These are phyloP conservation scores for Isaurus tuberculatus DNA, from an alignment of 92 coral and sea anemone genomes.

Conservation along the genomic window DNA sequence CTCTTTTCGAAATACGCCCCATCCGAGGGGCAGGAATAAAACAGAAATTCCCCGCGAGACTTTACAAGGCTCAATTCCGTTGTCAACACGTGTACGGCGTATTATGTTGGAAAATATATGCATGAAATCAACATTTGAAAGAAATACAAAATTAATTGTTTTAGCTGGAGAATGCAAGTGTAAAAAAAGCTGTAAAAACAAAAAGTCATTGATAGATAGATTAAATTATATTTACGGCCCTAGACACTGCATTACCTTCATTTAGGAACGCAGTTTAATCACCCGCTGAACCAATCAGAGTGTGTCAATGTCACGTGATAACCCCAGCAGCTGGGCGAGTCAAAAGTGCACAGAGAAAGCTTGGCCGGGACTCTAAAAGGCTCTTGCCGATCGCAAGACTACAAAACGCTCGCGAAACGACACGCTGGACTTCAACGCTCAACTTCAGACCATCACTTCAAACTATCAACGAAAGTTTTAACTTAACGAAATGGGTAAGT, in stretches of 20 bases:
- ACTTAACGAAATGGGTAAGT: conserved; percentile 43
- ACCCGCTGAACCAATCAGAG: conserved; percentile 72
- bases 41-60: conserved; percentile 18
- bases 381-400: conserved; percentile 67
- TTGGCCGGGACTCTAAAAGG: conserved; percentile 77
- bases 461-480: background rate
- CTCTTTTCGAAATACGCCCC: background rate
- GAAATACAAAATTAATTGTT: conserved; percentile 80
- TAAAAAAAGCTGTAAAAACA: conserved; percentile 89
- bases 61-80: background rate
- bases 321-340: conserved; percentile 82
- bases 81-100: conserved; percentile 60
- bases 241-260: conserved; percentile 72
- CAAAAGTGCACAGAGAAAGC: conserved; percentile 73
- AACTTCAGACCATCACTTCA: conserved; percentile 42
- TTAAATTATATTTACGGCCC: conserved; percentile 76
- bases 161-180: conserved; percentile 75
- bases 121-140: conserved; percentile 76
- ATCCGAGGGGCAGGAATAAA: background rate
- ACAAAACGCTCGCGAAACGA: conserved; percentile 74
- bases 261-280: conserved; percentile 73
- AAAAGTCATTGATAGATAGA: conserved; percentile 94
- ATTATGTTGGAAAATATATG: conserved; percentile 63
- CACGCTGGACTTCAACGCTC: conserved; percentile 51
- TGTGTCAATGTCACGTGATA: conserved; percentile 70